Base-by-base conservation (phyloP, 92 coral and sea anemone genomes). In the Plumapathes pennacea region DNA sequence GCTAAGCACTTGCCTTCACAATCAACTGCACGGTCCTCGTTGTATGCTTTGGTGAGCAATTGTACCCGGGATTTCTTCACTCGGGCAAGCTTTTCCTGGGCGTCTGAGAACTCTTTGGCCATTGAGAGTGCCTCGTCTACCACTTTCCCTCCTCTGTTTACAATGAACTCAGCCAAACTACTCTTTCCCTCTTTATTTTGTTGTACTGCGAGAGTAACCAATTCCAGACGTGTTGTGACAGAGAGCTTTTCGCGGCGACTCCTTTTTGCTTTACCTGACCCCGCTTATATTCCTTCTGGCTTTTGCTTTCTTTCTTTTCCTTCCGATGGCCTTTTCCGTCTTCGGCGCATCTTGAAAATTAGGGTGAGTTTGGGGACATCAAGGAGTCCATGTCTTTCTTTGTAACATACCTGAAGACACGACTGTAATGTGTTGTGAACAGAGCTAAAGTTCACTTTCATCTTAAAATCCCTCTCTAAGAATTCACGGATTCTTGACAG, bases 131-230 rank as follows among this genome's bases (percentile, higher is more conserved):
- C 82, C 15, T 64, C 80, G 25, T 34, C 80, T 12, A 72, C 72
- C 10, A 29, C 45, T 22, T 46, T 28, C 13, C 32, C 13, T 2
- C 82, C 82, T 9, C 69, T 21, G 60, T 75, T 75, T 1, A 60
- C 65, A 25, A 66, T 46, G 27, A 75, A 75, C 28, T 75, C 68
- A 8, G 82, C 82, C 17, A 71, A 3, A 27, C 60, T 53, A 0
- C 30, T 60, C 11, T 47, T 69, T 13, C 62, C 48, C 30, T 50
- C 62, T 29, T 61, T 14, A 25, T 50, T 50, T 27, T 49, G 54
- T 24, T 49, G 12, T 14, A 4, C 5, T 7, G 76, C 66, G 8
- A 68, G 32, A 3, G 41, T 54, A 18, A 72, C 24, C 25, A 72
- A 32, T 38, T 72, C 52, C 2, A 49, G 27, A 15, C 72, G 25